Conservation (phyloP, 2,113 vertebrate genomes). For the Edolisoma coerulescens region DNA sequence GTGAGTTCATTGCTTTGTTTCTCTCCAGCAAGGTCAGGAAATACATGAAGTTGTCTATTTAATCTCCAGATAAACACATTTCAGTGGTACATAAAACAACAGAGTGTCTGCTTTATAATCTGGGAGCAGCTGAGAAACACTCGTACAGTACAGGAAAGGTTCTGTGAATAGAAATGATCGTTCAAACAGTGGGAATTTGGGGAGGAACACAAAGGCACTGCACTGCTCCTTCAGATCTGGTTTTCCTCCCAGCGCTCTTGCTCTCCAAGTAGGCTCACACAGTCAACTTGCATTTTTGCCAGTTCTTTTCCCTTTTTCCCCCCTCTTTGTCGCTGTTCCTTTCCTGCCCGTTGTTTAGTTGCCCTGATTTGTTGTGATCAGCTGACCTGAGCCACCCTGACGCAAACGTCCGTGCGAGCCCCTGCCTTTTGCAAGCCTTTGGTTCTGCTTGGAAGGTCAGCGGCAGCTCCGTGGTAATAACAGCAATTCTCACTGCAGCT, state of each 20-base stretch:
- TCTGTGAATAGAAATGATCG: not conserved
- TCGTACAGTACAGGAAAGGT: not conserved
- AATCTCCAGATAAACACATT: slow-evolving; percentile 47
- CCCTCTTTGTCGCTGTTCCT: not conserved
- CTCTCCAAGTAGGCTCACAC: not conserved
- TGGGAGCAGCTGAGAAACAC: slow-evolving; percentile 5
- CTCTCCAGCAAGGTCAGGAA: slow-evolving; percentile 44
- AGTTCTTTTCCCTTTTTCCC: not conserved
- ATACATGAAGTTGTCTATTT: slow-evolving; percentile 45
- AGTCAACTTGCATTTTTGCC: not conserved
- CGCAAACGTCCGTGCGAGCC: not conserved
- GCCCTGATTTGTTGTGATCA: not conserved
- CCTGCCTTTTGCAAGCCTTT: not conserved
- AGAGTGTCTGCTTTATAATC: not conserved
- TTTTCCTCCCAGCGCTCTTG: not conserved
- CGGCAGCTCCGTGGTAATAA: not conserved
- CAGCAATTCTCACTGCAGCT: slow-evolving; percentile 41
- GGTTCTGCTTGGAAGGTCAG: slow-evolving; percentile 35
- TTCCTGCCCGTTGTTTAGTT: not conserved
- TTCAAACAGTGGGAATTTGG: not conserved
- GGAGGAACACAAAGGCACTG: not conserved
- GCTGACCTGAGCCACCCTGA: not conserved
- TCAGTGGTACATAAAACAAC: slow-evolving; percentile 5
- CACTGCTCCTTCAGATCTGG: not conserved
- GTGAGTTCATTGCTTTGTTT: slow-evolving; percentile 35